A percentile compares a stretch with the other conserved stretches of the same genome.
Conservation (phyloP, 2,113 vertebrate genomes). For the Proterorhinus semilunaris region DNA sequence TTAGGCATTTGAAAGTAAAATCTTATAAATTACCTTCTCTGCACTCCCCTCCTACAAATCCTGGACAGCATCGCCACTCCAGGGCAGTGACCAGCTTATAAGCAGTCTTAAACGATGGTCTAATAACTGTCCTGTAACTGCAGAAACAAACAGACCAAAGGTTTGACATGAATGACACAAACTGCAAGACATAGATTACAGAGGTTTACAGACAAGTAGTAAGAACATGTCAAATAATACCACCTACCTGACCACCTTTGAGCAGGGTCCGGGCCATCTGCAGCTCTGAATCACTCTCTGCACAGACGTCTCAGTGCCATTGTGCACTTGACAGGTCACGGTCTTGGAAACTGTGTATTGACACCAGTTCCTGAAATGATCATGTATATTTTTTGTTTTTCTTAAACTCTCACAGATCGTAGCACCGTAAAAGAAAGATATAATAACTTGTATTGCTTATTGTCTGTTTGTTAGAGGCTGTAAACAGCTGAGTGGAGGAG, state of each 20-base stretch:
- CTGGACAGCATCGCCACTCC: slow-evolving; percentile 94
- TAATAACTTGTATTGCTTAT: too few species aligned
- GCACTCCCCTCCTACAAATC: slow-evolving; percentile 87
- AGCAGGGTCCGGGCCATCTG: slow-evolving; percentile 91
- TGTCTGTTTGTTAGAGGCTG: neutral
- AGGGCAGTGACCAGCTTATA: slow-evolving; percentile 87
- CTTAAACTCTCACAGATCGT: too few species aligned
- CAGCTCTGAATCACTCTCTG: slow-evolving; percentile 94
- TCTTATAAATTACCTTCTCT: slow-evolving; percentile 79
- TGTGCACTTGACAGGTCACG: slow-evolving; percentile 92
- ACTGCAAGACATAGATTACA: too few species aligned
- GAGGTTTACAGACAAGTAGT: too few species aligned
- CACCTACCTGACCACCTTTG: slow-evolving; percentile 89
- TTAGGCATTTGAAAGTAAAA: too few species aligned
- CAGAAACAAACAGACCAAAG: slow-evolving; percentile 40
- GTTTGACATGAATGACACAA: too few species aligned
- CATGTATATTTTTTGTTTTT: too few species aligned
- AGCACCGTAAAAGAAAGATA: too few species aligned
- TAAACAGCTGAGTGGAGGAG: neutral
- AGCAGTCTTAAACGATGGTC: slow-evolving; percentile 87
- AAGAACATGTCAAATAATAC: too few species aligned
- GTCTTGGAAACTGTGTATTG: slow-evolving; percentile 87
- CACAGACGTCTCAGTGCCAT: slow-evolving; percentile 88
- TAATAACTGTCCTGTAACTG: slow-evolving; percentile 94
- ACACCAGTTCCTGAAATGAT: slow-evolving; percentile 88